Percentiles rank a stretch among this genome's conserved stretches.
These are phyloP conservation scores for Acanthis flammea DNA, from an alignment of 2,797 vertebrate genomes.

Conservation along the genomic window DNA sequence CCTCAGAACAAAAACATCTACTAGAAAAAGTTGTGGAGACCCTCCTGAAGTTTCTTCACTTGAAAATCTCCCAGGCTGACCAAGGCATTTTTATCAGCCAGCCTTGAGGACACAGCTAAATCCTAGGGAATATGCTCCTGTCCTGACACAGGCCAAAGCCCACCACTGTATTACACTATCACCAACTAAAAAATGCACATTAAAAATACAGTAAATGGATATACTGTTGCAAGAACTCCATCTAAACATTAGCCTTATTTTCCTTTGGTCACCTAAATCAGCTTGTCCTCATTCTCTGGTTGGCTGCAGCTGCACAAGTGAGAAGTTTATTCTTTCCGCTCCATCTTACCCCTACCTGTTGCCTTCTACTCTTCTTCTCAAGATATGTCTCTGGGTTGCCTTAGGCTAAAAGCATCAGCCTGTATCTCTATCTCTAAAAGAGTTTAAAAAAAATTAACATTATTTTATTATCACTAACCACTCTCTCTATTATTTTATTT, in stretches of 20 bases:
- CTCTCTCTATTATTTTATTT: neutral
- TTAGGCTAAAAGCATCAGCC: neutral
- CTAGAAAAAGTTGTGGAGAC: neutral
- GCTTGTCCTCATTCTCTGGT: neutral
- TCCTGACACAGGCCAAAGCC: neutral
- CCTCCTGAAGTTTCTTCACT: neutral
- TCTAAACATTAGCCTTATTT: neutral
- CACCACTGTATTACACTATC: neutral
- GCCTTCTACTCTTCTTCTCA: neutral
- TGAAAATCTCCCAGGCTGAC: neutral
- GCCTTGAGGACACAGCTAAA: neutral
- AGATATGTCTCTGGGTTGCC: neutral
- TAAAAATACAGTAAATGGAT: neutral
- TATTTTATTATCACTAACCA: neutral
- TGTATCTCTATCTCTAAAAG: neutral
- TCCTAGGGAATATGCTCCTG: neutral
- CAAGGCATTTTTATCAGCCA: neutral
- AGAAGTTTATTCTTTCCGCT: neutral
- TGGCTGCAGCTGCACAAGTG: neutral
- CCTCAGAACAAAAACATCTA: neutral
- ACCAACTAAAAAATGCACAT: neutral
- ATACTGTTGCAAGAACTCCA: neutral
- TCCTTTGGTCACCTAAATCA: neutral
- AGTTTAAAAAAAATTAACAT: neutral
- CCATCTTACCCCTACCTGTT: neutral